Percentiles rank a stretch among this genome's conserved stretches.
Evolutionary conservation across 2,113 vertebrate species (phyloP).

Genomic region (Corythoichthys haematopterus): DNA sequence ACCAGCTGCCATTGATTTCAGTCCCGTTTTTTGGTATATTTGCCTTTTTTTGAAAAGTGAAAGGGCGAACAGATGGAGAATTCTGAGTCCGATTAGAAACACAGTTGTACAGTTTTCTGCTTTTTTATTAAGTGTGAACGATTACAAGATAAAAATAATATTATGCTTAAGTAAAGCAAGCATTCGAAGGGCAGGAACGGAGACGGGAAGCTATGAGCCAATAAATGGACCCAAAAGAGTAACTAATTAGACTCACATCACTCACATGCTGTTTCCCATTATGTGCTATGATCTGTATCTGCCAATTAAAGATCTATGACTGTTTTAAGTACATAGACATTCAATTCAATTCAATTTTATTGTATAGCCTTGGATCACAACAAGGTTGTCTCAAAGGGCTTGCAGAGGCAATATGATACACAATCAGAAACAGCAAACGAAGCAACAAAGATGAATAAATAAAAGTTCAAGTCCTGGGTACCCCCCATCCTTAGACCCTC

Average conservation of each 20-base stretch:
- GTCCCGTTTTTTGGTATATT: background rate
- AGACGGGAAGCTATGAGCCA: background rate
- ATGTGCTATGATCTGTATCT: background rate
- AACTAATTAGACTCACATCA: constrained; percentile 1
- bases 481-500: too few relatives aligned
- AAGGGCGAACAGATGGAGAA: background rate
- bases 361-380: too few relatives aligned
- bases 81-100: background rate
- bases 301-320: background rate
- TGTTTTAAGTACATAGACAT: background rate
- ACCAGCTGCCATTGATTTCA: background rate
- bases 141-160: constrained; percentile 41
- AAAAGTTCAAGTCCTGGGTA: too few relatives aligned
- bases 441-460: too few relatives aligned
- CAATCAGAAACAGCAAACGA: too few relatives aligned
- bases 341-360: background rate
- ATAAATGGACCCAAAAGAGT: background rate
- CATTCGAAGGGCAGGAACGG: background rate
- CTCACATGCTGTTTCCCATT: constrained; percentile 3
- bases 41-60: background rate
- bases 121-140: constrained; percentile 64
- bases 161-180: background rate
- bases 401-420: too few relatives aligned
- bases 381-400: too few relatives aligned
- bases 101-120: constrained; percentile 1